These are phyloP conservation scores for Stratiomys singularior DNA, from an alignment of 2,888 invertebrate species.

Conservation along the genomic window DNA sequence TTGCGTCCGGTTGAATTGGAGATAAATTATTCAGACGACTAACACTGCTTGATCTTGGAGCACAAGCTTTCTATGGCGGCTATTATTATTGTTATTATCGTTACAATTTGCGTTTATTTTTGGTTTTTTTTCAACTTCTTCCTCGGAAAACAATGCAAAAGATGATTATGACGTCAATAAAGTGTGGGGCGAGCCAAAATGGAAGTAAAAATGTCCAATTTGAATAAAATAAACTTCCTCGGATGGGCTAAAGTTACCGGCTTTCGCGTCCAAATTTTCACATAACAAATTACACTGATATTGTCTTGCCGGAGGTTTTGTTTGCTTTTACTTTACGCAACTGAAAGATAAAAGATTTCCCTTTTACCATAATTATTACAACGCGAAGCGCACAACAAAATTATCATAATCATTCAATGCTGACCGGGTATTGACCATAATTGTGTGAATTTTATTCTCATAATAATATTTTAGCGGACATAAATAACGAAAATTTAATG, in stretches of 20 bases:
- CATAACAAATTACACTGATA: not conserved
- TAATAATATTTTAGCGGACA: not conserved
- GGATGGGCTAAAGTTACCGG: not conserved
- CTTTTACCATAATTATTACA: not conserved
- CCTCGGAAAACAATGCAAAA: not conserved
- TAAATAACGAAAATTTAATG: not conserved
- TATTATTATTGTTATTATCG: not conserved
- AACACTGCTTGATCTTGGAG: not conserved
- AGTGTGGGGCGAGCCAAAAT: not conserved
- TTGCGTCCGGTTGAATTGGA: not conserved
- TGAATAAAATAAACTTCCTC: not conserved
- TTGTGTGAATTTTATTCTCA: not conserved
- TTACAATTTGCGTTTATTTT: not conserved
- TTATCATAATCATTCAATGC: not conserved
- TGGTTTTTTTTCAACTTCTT: not conserved
- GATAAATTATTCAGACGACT: not conserved
- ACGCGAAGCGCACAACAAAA: not conserved
- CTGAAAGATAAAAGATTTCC: not conserved
- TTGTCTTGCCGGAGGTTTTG: not conserved
- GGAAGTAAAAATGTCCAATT: constrained; percentile 3
- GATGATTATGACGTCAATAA: constrained; percentile 1
- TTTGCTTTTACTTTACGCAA: constrained; percentile 6
- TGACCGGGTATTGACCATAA: not conserved
- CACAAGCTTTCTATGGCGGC: not conserved
- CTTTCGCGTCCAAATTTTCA: not conserved